Evolutionary conservation across 2,797 vertebrate genomes (phyloP), one percentile per base, ranked within the genome.

Genomic region (Chaetophractus vellerosus): DNA sequence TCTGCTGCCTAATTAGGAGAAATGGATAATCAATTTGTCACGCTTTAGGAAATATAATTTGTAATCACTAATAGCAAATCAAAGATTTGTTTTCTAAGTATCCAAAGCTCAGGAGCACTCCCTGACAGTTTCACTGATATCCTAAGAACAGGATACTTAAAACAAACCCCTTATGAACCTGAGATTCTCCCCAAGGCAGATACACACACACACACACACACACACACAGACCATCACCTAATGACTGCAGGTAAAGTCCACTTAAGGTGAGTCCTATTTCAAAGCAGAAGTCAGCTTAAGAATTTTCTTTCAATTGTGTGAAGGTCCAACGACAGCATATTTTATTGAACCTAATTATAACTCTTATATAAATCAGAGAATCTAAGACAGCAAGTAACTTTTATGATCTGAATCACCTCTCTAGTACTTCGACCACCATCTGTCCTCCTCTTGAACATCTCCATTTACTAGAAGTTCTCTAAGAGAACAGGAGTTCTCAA

Each of bases 1-100:
- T 99, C 99, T 86, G 99, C 99, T 97, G 99, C 99, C 99, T 99
- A 98, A 90, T 95, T 93, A 31, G 84, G 94, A 97, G 95, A 98
- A 48, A 98, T 92, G 95, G 87, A 98, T 79, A 97, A 83, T 96
- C 97, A 82, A 97, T 98, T 96, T 96, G 95, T 88, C 92, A 97
- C 95, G 93, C 81, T 96, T 97, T 9, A 79, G 80, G 82, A 96
- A 71, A 93, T 72, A 93, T 5, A 33, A 79, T 55, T 81, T 87
- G 72, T 64, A 79, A 75, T 91, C 75, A 95, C 80, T 93, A 90
- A 89, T 21, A 87, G 85, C 82, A 93, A 92, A 89, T 74, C 52
- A 93, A 92, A 79, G 94, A 78, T 84, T 79, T 57, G n/a, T 86
- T 57, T 94, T 48, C 81, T 88, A 96, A n/a, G 61, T 28, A 28